A percentile compares a stretch with the other conserved stretches of the same genome.
Evolutionary conservation across 37 sponge, comb jelly and placozoan genomes (phyloP).

Genomic region (Axinella damicornis): DNA sequence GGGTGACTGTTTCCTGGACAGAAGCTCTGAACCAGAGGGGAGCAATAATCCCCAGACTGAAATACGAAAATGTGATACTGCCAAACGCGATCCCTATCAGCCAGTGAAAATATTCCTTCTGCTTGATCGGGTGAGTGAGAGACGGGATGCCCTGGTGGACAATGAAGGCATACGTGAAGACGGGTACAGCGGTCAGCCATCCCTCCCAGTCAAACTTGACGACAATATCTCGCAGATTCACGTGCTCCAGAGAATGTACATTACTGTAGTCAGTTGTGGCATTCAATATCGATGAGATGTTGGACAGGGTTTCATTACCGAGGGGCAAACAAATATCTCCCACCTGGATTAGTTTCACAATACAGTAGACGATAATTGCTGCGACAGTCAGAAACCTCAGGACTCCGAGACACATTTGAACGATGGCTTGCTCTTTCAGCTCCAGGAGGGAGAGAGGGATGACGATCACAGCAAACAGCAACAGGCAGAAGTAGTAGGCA

Average conservation of each 20-base stretch:
- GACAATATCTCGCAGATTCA: slow-evolving; percentile 15
- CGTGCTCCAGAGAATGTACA: no score
- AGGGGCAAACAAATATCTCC: background rate
- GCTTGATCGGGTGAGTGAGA: slow-evolving; percentile 71
- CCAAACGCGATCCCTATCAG: slow-evolving; percentile 58
- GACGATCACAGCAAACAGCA: slow-evolving; percentile 79
- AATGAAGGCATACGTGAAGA: slow-evolving; percentile 82
- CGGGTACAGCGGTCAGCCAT: slow-evolving; percentile 80
- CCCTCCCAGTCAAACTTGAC: slow-evolving; percentile 53
- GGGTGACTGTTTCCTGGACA: slow-evolving; percentile 79
- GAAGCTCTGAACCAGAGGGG: slow-evolving; percentile 71
- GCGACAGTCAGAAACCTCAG: slow-evolving; percentile 79
- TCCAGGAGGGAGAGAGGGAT: slow-evolving; percentile 70
- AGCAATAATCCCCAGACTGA: slow-evolving; percentile 74
- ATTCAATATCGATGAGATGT: no score
- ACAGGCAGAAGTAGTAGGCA: slow-evolving; percentile 79
- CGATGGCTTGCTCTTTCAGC: slow-evolving; percentile 87
- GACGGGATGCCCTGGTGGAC: slow-evolving; percentile 87
- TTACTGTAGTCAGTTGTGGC: no score
- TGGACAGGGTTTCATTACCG: background rate
- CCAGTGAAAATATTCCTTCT: slow-evolving; percentile 58
- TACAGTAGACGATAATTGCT: slow-evolving; percentile 68
- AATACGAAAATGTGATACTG: slow-evolving; percentile 52
- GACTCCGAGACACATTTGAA: slow-evolving; percentile 80
- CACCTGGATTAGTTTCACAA: slow-evolving; percentile 39